Evolutionary conservation across 2,888 invertebrate genomes (phyloP).

Genomic region (Nipponacmea schrenckii): DNA sequence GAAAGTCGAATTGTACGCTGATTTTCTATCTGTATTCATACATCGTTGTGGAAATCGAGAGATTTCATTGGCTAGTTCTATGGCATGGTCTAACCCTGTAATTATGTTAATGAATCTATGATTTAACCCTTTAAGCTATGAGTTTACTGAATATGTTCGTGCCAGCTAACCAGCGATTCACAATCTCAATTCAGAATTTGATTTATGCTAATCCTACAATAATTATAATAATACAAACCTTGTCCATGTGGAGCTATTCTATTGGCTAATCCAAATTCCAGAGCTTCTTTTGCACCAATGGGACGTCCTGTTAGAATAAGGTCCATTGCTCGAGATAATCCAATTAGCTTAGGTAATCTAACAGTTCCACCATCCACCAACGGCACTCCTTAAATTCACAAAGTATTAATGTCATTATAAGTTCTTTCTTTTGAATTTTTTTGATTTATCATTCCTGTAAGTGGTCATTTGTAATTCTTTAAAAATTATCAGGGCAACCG

Average conservation of each 20-base stretch:
- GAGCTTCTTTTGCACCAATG: constrained; percentile 82
- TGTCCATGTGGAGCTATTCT: constrained; percentile 85
- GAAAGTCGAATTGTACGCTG: constrained; percentile 77
- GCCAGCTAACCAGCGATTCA: no score
- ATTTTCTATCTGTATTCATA: constrained; percentile 73
- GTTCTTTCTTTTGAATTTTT: no score
- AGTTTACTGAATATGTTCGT: no score
- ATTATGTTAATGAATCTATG: neutral
- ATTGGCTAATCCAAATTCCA: constrained; percentile 83
- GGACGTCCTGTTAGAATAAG: constrained; percentile 88
- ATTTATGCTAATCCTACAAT: no score
- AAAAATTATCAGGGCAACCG: no score
- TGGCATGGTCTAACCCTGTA: constrained; percentile 61
- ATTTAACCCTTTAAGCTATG: no score
- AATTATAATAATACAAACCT: constrained; percentile 74
- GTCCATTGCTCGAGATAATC: constrained; percentile 87
- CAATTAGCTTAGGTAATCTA: constrained; percentile 84
- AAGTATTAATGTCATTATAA: no score
- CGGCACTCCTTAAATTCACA: constrained; percentile 76
- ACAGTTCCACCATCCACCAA: constrained; percentile 85
- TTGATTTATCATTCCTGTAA: no score
- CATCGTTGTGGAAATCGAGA: constrained; percentile 84
- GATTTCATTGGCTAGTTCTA: constrained; percentile 71
- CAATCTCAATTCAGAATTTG: no score
- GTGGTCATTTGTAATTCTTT: no score